Conservation (phyloP, 1,140 invertebrate genomes). For the Aleiodes sp. region DNA sequence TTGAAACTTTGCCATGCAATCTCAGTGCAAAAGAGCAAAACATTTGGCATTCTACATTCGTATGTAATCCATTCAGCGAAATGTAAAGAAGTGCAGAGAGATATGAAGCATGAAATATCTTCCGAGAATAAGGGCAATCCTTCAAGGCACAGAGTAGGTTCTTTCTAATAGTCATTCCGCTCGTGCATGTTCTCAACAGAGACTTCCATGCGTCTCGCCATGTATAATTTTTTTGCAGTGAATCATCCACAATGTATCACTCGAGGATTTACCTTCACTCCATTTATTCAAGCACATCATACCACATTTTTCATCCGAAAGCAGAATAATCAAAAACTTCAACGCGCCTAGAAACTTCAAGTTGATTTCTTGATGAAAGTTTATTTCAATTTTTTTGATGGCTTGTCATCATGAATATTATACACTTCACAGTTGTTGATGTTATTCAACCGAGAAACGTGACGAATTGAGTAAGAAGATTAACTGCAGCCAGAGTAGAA, state of each 20-base stretch:
- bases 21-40: too few relatives aligned
- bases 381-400: not conserved
- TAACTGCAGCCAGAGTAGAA: not conserved
- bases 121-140: not conserved
- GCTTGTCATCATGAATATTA: not conserved
- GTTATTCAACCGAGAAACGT: not conserved
- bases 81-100: too few relatives aligned
- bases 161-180: not conserved
- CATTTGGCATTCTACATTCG: too few relatives aligned
- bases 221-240: not conserved
- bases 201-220: not conserved
- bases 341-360: too few relatives aligned
- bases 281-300: too few relatives aligned
- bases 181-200: not conserved
- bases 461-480: not conserved
- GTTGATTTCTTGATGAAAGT: too few relatives aligned
- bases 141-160: too few relatives aligned
- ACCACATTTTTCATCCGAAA: too few relatives aligned
- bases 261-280: not conserved
- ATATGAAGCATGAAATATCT: too few relatives aligned
- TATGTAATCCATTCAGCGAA: too few relatives aligned
- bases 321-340: too few relatives aligned
- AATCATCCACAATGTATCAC: conserved; percentile 3
- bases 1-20: too few relatives aligned
- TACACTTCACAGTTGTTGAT: not conserved